phyloP scores from a whole-genome alignment of 2,888 invertebrate genomes.

The Noctua fimbriata region DNA sequence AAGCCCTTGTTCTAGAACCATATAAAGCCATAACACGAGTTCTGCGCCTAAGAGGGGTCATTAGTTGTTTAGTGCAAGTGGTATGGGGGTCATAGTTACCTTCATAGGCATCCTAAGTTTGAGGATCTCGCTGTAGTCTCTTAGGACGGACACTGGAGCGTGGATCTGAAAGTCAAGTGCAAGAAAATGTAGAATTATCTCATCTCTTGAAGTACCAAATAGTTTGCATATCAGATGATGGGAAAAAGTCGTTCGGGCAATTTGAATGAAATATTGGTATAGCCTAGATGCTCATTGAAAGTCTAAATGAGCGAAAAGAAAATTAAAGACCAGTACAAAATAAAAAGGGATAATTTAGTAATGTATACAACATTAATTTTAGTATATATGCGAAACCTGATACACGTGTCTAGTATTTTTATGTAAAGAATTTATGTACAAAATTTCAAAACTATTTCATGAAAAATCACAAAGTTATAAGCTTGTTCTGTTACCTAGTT shows the following conservation, averaged over 20 bases:
- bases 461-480: too few relatives aligned
- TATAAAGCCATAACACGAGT: conserved; percentile 74
- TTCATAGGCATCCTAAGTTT: conserved; percentile 98
- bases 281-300: background rate
- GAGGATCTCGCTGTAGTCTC: conserved; percentile 97
- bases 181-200: background rate
- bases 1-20: conserved; percentile 72
- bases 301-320: background rate
- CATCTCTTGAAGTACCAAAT: background rate
- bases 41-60: conserved; percentile 61
- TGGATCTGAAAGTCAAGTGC: conserved; percentile 91
- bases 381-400: too few relatives aligned
- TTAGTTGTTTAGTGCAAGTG: conserved; percentile 62
- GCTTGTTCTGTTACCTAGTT: too few relatives aligned
- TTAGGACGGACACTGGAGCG: conserved; percentile 95
- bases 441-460: too few relatives aligned
- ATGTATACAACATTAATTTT: too few relatives aligned
- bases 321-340: background rate
- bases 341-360: background rate
- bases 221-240: background rate
- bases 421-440: too few relatives aligned
- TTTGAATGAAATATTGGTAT: background rate
- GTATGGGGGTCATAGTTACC: conserved; percentile 79
- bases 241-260: background rate
- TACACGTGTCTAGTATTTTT: too few relatives aligned